Conservation (phyloP, 2,113 vertebrate genomes). For the Ammodytes dubius region DNA sequence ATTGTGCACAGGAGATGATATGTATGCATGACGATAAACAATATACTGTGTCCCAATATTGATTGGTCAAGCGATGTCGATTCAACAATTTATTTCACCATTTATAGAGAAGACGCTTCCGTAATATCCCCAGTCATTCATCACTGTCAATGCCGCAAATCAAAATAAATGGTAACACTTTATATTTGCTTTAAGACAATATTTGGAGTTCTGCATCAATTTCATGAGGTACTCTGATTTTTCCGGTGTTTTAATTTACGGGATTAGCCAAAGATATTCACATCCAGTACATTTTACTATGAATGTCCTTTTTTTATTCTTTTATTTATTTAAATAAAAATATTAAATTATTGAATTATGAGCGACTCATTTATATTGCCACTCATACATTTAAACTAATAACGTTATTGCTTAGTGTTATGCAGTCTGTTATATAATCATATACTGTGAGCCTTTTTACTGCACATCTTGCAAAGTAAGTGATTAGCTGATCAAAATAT, state of each 20-base stretch:
- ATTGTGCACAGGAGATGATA: background rate
- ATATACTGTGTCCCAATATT: background rate
- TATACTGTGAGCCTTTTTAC: slow-evolving; percentile 1
- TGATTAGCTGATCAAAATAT: slow-evolving; percentile 38
- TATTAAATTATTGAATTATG: background rate
- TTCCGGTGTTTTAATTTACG: background rate
- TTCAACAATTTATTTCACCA: too few species aligned
- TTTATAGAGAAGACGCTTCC: background rate
- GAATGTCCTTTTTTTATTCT: background rate
- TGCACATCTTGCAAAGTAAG: slow-evolving; percentile 13
- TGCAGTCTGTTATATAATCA: slow-evolving; percentile 28
- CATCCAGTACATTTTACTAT: background rate
- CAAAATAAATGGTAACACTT: background rate
- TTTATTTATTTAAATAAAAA: background rate
- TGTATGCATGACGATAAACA: background rate
- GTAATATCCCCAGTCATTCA: background rate
- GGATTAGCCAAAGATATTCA: background rate
- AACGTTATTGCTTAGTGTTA: background rate
- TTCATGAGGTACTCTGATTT: background rate
- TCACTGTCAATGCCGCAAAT: background rate
- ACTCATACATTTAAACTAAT: background rate
- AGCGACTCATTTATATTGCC: background rate
- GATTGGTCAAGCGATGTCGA: background rate
- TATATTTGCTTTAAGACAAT: background rate
- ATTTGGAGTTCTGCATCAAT: background rate